A percentile compares a stretch with the other conserved stretches of the same genome.
Evolutionary conservation across 2,888 invertebrate genomes (phyloP).

Genomic region (Drosophila kanekoi): DNA sequence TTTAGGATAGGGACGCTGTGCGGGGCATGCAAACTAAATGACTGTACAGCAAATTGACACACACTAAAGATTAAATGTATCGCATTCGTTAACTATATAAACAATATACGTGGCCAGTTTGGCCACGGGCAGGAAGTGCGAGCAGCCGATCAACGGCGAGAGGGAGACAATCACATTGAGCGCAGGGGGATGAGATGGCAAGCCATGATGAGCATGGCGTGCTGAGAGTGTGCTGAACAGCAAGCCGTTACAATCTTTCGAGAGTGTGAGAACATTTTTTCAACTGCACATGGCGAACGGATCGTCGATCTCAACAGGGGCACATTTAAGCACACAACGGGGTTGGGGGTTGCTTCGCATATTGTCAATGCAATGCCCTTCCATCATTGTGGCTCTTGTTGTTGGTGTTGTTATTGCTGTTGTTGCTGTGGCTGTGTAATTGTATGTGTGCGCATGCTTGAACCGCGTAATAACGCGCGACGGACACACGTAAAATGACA

Average conservation of each 20-base stretch:
- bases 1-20: conserved; percentile 44
- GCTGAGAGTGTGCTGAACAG: conserved; percentile 75
- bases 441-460: conserved; percentile 76
- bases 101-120: conserved; percentile 79
- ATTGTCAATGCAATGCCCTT: conserved; percentile 67
- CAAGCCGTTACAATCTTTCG: conserved; percentile 78
- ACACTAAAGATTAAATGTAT: conserved; percentile 83
- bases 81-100: conserved; percentile 82
- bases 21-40: conserved; percentile 79
- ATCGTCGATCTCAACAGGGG: conserved; percentile 57
- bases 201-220: conserved; percentile 59
- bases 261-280: conserved; percentile 84
- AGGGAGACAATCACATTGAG: conserved; percentile 4
- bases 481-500: conserved; percentile 61
- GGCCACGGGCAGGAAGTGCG: conserved; percentile 69
- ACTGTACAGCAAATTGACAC: conserved; percentile 82
- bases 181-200: conserved; percentile 32
- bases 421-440: conserved; percentile 59
- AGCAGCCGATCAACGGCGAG: conserved; percentile 29
- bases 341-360: conserved; percentile 72
- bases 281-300: conserved; percentile 82
- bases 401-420: conserved; percentile 18
- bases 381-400: conserved; percentile 37
- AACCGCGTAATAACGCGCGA: conserved; percentile 65
- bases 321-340: conserved; percentile 65